These are phyloP conservation scores for Loris lydekkerianus DNA, from an alignment of 2,797 vertebrate genomes.

Conservation along the genomic window DNA sequence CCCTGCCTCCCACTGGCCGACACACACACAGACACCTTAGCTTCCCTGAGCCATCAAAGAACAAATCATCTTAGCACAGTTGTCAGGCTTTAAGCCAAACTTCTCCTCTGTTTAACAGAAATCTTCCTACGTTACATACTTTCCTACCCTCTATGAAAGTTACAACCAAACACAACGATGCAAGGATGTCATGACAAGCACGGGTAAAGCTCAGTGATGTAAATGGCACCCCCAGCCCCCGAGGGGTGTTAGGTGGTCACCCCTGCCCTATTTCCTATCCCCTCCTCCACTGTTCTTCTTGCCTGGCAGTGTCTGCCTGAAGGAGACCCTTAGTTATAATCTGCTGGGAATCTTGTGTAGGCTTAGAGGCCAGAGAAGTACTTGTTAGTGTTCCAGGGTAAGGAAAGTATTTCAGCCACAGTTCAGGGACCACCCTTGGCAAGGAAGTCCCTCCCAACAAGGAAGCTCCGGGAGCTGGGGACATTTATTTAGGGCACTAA, in stretches of 20 bases:
- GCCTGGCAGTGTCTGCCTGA: background rate
- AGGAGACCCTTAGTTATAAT: background rate
- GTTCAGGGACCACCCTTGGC: background rate
- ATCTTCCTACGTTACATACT: background rate
- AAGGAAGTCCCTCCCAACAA: background rate
- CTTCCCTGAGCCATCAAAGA: background rate
- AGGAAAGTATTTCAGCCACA: accelerated
- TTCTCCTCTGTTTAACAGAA: background rate
- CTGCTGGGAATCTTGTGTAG: background rate
- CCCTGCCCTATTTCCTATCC: background rate
- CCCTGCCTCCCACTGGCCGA: background rate
- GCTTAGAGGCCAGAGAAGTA: background rate
- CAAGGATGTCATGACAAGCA: background rate
- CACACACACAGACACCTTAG: background rate
- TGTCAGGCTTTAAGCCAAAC: background rate
- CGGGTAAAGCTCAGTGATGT: background rate
- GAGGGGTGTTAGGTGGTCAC: accelerated
- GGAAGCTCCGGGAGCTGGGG: background rate
- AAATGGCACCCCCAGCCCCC: background rate
- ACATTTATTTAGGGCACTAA: background rate
- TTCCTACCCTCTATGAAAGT: background rate
- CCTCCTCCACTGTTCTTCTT: background rate
- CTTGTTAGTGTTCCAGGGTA: background rate
- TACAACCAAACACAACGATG: background rate
- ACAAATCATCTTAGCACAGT: background rate